Evolutionary conservation across 2,888 invertebrate genomes (phyloP), one percentile per base, ranked within the genome.

Genomic region (Xylota sylvarum): DNA sequence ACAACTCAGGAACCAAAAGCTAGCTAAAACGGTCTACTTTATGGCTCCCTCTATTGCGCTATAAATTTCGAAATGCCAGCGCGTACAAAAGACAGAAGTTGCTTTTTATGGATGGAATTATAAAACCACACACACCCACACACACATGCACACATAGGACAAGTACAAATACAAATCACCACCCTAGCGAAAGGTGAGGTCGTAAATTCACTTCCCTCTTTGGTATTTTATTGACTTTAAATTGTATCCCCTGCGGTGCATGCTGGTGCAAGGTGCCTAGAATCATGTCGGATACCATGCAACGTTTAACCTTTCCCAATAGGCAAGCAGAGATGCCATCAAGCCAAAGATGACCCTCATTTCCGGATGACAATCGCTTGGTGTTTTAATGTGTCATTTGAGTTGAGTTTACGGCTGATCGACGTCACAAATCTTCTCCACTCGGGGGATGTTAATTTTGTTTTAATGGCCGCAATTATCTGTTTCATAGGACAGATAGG

Each of bases 381-480:
- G 56, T 69, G 50, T 64, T 67, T 74, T 64, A 73, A 65, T 50
- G 58, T 52, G 82, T 64, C 82, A 82, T 64, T 58, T 17, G 40
- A 9, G 30, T 48, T 4, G 37, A 55, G 64, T 70, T 82, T 81
- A 76, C 50, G 32, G 55, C 73, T 58, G 58, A 50, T 69, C 55
- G 55, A 19, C 12, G 40, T 67, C 27, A 70, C 70, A 82, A 82
- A 77, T 77, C 56, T 70, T n/a, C 52, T 43, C 52, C 65, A 23
- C 55, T 43, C 62, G 46, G 60, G 43, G 72, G 78, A 78, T 78
- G 83, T 72, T 82, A 56, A 72, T 76, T 76, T 76, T 50, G 30
- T 56, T 76, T 69, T 74, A 73, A 74, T 84, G 46, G 64, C 74
- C 40, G 74, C 74, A 80, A 80, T 84, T 74, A 80, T 80, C 55